Conservation (phyloP, 2,888 invertebrate genomes). For the Cyclophora punctaria region DNA sequence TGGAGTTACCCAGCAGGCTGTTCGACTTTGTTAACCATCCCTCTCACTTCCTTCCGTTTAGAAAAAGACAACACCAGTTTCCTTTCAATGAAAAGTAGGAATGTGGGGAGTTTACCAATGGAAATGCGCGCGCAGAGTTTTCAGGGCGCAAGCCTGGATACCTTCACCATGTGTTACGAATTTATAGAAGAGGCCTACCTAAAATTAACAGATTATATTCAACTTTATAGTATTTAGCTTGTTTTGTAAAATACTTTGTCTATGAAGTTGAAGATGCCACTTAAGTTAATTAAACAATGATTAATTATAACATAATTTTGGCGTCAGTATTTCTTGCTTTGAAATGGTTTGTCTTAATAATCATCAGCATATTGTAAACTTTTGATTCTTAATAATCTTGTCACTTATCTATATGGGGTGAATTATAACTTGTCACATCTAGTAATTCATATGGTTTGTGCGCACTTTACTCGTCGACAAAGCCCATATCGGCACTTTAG, state of each 20-base stretch:
- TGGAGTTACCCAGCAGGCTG: not conserved
- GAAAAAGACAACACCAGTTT: conserved; percentile 26
- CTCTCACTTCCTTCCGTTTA: conserved; percentile 11
- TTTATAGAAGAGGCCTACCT: conserved; percentile 37
- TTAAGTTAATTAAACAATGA: too few relatives aligned
- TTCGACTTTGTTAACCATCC: conserved; percentile 4
- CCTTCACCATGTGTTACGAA: conserved; percentile 39
- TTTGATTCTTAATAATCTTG: too few relatives aligned
- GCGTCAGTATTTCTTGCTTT: too few relatives aligned
- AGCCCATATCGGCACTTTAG: conserved; percentile 63
- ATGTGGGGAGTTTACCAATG: conserved; percentile 39
- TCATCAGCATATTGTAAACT: too few relatives aligned
- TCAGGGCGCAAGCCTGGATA: conserved; percentile 66
- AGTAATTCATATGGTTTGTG: conserved; percentile 34
- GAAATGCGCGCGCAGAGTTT: conserved; percentile 63
- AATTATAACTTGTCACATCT: conserved; percentile 35
- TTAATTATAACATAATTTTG: too few relatives aligned
- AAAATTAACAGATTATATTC: conserved; percentile 7
- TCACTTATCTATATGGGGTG: not conserved
- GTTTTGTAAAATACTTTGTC: too few relatives aligned
- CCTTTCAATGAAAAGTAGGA: conserved; percentile 33
- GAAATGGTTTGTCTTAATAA: too few relatives aligned
- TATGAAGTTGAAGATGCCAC: too few relatives aligned
- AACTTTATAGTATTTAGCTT: too few relatives aligned
- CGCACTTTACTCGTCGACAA: conserved; percentile 54